Evolutionary conservation across 2,888 invertebrate species (phyloP).

Genomic region (Lutraria lutraria): DNA sequence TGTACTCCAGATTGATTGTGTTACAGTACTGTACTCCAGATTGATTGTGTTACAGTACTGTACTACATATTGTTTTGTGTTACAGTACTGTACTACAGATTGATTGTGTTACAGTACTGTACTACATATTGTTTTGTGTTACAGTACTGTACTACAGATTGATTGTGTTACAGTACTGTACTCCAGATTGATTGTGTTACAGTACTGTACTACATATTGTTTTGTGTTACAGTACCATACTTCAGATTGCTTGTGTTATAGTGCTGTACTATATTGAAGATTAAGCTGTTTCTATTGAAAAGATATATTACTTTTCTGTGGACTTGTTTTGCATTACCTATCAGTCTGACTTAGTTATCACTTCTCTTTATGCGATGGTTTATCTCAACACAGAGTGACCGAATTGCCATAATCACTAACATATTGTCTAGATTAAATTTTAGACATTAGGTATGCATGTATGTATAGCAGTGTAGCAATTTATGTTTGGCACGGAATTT

Average conservation of each 20-base stretch:
- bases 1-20: neutral
- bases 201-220: too few species aligned
- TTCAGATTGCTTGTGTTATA: neutral
- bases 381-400: neutral
- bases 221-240: neutral
- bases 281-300: neutral
- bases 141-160: too few species aligned
- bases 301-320: neutral
- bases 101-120: neutral
- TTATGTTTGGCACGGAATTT: neutral
- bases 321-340: neutral
- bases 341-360: neutral
- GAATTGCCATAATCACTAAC: conserved; percentile 1
- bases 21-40: too few species aligned
- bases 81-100: too few species aligned
- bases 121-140: neutral
- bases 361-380: neutral
- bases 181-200: neutral
- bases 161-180: neutral
- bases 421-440: neutral
- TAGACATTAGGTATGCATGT: neutral
- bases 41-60: neutral
- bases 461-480: conserved; percentile 1
- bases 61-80: neutral
- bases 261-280: neutral